Percentiles rank a stretch among this genome's conserved stretches.
Evolutionary conservation across 2,797 vertebrate species (phyloP).

Genomic region (Arvicola amphibius): DNA sequence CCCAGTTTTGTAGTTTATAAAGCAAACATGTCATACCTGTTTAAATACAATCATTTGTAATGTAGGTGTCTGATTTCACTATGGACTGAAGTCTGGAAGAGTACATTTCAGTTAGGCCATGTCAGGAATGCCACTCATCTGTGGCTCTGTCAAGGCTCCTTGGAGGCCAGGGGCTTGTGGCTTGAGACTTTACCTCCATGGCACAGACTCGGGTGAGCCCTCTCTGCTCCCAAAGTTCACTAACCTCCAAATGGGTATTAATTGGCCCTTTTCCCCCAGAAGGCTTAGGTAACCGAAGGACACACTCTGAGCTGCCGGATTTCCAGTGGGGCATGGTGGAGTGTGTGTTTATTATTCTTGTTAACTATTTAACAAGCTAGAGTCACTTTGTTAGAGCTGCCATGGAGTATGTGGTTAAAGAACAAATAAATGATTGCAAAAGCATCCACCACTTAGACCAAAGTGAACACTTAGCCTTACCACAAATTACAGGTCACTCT

Average conservation of each 20-base stretch:
- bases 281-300: not conserved
- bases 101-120: not conserved
- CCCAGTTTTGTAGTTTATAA: constrained; percentile 21
- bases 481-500: not conserved
- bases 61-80: not conserved
- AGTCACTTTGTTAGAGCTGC: constrained; percentile 29
- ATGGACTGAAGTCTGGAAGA: constrained; percentile 6
- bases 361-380: constrained; percentile 12
- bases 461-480: not conserved
- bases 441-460: not conserved
- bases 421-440: constrained; percentile 36
- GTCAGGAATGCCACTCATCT: not conserved
- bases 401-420: constrained; percentile 28
- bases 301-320: not conserved
- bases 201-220: not conserved
- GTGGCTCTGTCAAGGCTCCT: not conserved
- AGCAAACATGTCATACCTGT: not conserved
- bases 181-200: not conserved
- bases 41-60: constrained; percentile 2
- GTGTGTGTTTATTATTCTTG: not conserved
- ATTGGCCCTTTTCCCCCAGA: not conserved
- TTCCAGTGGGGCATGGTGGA: not conserved
- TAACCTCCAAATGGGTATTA: not conserved
- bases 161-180: not conserved
- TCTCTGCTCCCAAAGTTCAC: not conserved